Conservation (phyloP, 2,888 invertebrate genomes). For the Protophormia terraenovae region DNA sequence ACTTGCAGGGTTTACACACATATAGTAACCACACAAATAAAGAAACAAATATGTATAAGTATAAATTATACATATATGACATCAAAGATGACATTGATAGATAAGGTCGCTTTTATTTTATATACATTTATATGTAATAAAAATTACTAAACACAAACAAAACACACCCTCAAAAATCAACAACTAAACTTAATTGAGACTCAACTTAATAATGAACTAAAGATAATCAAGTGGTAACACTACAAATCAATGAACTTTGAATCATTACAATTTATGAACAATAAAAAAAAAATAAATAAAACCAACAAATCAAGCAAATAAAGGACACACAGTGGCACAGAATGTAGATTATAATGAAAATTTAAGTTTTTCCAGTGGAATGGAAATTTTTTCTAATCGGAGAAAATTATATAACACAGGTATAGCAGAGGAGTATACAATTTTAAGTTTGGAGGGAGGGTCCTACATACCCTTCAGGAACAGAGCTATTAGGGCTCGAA, state of each 20-base stretch:
- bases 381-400: no score
- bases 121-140: neutral
- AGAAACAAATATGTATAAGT: neutral
- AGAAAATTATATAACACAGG: no score
- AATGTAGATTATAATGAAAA: neutral
- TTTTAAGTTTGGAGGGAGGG: no score
- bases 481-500: no score
- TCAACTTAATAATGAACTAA: conserved; percentile 51
- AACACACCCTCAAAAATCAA: neutral
- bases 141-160: conserved; percentile 55
- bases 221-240: conserved; percentile 62
- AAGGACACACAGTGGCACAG: neutral
- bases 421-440: no score
- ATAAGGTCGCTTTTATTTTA: conserved; percentile 49
- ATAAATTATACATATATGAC: conserved; percentile 3
- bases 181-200: conserved; percentile 3
- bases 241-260: conserved; percentile 71
- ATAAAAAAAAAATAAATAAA: conserved; percentile 16
- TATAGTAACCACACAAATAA: no score
- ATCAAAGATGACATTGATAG: conserved; percentile 63
- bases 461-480: no score
- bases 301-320: neutral
- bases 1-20: no score
- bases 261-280: conserved; percentile 38
- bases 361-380: no score